phyloP scores from a whole-genome alignment of 2,888 invertebrate species.

The Drosophila kanekoi region DNA sequence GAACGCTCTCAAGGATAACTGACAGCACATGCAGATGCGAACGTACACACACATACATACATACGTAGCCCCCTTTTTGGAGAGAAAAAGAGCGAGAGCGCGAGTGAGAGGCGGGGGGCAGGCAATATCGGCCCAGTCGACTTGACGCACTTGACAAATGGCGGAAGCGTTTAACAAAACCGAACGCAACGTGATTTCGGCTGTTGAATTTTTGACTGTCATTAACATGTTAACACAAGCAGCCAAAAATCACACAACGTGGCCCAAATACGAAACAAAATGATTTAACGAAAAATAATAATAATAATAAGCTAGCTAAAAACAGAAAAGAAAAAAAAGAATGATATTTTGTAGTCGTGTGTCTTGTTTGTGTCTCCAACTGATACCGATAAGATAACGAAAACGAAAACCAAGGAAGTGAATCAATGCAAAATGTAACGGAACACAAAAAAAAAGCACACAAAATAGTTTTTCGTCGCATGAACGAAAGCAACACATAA shows the following conservation, averaged over 20 bases:
- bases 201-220: conserved; percentile 55
- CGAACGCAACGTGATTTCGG: conserved; percentile 70
- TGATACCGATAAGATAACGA: conserved; percentile 53
- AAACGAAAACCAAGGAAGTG: conserved; percentile 26
- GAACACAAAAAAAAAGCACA: neutral
- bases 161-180: conserved; percentile 57
- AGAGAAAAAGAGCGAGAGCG: too few species aligned
- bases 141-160: conserved; percentile 65
- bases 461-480: conserved; percentile 1
- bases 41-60: too few species aligned
- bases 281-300: conserved; percentile 9
- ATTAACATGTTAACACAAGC: conserved; percentile 70
- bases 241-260: conserved; percentile 61
- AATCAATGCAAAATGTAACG: conserved; percentile 24
- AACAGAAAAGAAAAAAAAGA: conserved; percentile 25
- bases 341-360: conserved; percentile 7
- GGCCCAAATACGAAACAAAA: conserved; percentile 68
- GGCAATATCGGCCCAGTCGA: conserved; percentile 17
- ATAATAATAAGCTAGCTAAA: conserved; percentile 45
- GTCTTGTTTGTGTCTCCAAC: conserved; percentile 17
- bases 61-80: too few species aligned
- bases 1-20: conserved; percentile 76
- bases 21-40: conserved; percentile 21
- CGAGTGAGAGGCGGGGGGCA: neutral
- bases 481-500: too few species aligned